Evolutionary conservation across 2,888 invertebrate species (phyloP).

Genomic region (Stegophylla sp.): DNA sequence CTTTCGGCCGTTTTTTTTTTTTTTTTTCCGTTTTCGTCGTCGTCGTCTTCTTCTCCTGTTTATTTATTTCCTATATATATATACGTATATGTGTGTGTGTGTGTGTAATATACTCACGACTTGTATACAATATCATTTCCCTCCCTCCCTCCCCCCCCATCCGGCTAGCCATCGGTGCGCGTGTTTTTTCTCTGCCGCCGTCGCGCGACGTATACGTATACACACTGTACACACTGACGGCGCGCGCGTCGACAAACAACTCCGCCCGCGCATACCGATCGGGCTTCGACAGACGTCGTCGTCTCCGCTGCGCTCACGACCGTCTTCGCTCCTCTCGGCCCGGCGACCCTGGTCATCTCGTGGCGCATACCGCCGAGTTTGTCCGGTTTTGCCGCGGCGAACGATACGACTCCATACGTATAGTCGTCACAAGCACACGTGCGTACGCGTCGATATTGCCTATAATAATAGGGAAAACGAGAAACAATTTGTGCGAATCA

Average conservation of each 20-base stretch:
- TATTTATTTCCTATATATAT: conserved; percentile 14
- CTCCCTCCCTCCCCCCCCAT: too few species aligned
- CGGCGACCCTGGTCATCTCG: conserved; percentile 1
- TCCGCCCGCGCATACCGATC: conserved; percentile 59
- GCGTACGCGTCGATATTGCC: too few species aligned
- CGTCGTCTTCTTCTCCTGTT: conserved; percentile 13
- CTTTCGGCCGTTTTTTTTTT: conserved; percentile 39
- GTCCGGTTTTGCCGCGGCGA: conserved; percentile 45
- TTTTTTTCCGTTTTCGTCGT: conserved; percentile 14
- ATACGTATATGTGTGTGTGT: background rate
- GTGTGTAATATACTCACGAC: background rate
- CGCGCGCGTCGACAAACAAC: conserved; percentile 55
- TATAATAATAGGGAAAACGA: background rate
- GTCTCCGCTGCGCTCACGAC: conserved; percentile 17
- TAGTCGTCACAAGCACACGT: background rate
- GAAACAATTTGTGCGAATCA: too few species aligned
- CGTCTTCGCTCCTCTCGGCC: conserved; percentile 29
- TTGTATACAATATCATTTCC: background rate
- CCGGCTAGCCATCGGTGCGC: background rate
- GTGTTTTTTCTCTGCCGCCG: background rate
- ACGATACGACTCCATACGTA: background rate
- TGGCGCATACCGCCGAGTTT: conserved; percentile 50
- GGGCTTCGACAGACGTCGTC: conserved; percentile 56
- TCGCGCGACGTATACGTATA: background rate
- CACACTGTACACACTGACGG: too few species aligned